These are phyloP conservation scores for Glaucidium brasilianum DNA, from an alignment of 2,113 vertebrate species.

Conservation along the genomic window DNA sequence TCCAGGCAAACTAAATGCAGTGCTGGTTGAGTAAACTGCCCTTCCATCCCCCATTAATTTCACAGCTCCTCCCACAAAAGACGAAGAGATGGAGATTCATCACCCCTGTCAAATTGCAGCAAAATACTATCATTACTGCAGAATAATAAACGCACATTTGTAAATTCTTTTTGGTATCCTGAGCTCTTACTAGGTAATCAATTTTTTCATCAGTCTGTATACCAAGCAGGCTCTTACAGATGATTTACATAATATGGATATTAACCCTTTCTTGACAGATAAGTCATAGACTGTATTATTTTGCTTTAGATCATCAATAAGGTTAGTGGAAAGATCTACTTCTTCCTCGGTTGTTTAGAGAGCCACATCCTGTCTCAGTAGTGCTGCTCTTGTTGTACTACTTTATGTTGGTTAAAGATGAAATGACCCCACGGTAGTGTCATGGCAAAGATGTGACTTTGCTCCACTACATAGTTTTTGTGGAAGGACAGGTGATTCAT, in stretches of 20 bases:
- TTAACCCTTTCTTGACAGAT: not conserved
- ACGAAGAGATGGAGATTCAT: not conserved
- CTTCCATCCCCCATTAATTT: not conserved
- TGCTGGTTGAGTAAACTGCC: not conserved
- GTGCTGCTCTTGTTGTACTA: not conserved
- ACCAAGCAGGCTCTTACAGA: not conserved
- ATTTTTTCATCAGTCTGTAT: not conserved
- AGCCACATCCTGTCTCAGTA: conserved; percentile 32
- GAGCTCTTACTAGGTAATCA: not conserved
- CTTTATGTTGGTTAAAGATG: not conserved
- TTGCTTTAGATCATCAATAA: not conserved
- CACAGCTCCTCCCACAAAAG: not conserved
- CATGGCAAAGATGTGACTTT: not conserved
- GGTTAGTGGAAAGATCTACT: not conserved
- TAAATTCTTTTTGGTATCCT: not conserved
- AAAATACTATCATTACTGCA: not conserved
- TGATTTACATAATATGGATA: not conserved
- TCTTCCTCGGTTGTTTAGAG: not conserved
- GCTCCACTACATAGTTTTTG: not conserved
- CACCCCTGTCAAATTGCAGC: not conserved
- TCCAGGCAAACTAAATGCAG: not conserved
- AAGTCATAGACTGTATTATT: not conserved
- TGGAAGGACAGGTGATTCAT: not conserved
- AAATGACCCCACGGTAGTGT: not conserved
- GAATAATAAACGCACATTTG: not conserved